Evolutionary conservation across 2,888 invertebrate species (phyloP).

Genomic region (Harpalus rufipes): DNA sequence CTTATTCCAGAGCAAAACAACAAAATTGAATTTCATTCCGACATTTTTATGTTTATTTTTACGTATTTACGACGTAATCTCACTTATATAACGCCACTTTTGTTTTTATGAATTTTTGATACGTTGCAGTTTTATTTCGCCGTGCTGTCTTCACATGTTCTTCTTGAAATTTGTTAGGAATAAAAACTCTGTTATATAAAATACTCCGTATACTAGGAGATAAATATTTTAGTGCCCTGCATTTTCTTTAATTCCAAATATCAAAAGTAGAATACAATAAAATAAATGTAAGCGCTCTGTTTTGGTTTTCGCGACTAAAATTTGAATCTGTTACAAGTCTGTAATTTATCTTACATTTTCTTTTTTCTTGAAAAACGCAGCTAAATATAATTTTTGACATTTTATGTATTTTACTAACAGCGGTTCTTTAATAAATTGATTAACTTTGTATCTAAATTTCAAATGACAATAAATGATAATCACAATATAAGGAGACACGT

Average conservation of each 20-base stretch:
- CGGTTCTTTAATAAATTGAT: too few relatives aligned
- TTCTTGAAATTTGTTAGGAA: constrained; percentile 12
- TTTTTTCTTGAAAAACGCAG: too few relatives aligned
- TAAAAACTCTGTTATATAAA: constrained; percentile 12
- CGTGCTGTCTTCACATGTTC: constrained; percentile 22
- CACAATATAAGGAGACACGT: too few relatives aligned
- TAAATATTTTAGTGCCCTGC: background rate
- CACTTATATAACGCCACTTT: constrained; percentile 55
- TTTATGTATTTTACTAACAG: too few relatives aligned
- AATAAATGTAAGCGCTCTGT: too few relatives aligned
- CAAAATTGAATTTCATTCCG: constrained; percentile 64
- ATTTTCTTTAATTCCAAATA: background rate
- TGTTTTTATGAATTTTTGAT: constrained; percentile 63
- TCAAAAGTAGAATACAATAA: background rate
- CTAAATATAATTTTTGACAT: too few relatives aligned
- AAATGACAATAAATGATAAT: too few relatives aligned
- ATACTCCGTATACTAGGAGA: background rate
- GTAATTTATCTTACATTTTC: too few relatives aligned
- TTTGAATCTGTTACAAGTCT: too few relatives aligned
- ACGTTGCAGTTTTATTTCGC: constrained; percentile 55
- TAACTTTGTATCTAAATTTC: too few relatives aligned
- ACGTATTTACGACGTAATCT: constrained; percentile 62
- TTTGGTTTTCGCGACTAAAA: too few relatives aligned
- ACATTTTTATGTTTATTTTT: constrained; percentile 62
- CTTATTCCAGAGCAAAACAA: constrained; percentile 36